Evolutionary conservation across 1,140 invertebrate genomes (phyloP).

Genomic region (Cephus cinctus): DNA sequence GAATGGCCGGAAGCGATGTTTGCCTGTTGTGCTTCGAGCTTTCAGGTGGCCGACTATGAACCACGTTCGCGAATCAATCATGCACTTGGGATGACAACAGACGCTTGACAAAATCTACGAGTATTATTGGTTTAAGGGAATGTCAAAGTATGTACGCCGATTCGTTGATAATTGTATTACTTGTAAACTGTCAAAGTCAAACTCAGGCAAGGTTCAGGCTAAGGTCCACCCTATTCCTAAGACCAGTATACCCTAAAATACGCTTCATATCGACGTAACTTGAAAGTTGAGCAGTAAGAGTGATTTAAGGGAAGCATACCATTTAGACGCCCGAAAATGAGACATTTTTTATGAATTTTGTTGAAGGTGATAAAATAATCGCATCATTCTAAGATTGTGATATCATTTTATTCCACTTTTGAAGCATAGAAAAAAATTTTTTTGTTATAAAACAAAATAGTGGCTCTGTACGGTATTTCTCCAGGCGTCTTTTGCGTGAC

Average conservation of each 20-base stretch:
- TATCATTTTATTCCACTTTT: no score
- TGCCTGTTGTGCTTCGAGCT: slow-evolving; percentile 33
- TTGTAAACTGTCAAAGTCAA: slow-evolving; percentile 25
- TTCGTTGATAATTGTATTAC: slow-evolving; percentile 27
- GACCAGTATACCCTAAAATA: slow-evolving; percentile 31
- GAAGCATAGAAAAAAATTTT: no score
- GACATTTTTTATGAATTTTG: no score
- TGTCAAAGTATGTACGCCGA: slow-evolving; percentile 25
- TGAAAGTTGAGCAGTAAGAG: slow-evolving; percentile 23
- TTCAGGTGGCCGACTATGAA: slow-evolving; percentile 38
- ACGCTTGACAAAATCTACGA: slow-evolving; percentile 28
- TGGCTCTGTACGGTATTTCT: no score
- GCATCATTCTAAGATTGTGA: no score
- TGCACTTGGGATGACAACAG: slow-evolving; percentile 31
- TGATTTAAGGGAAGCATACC: no score
- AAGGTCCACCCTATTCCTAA: slow-evolving; percentile 34
- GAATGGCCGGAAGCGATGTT: slow-evolving; percentile 21
- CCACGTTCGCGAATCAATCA: slow-evolving; percentile 30
- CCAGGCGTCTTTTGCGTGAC: no score
- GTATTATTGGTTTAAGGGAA: slow-evolving; percentile 32
- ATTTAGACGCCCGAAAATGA: no score
- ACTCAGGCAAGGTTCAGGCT: slow-evolving; percentile 22
- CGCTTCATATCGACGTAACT: slow-evolving; percentile 29
- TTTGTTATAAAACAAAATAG: no score
- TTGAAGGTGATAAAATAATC: no score